A percentile compares a stretch with the other conserved stretches of the same genome.
Conservation (phyloP, 2,113 vertebrate genomes). For the Indicator indicator region DNA sequence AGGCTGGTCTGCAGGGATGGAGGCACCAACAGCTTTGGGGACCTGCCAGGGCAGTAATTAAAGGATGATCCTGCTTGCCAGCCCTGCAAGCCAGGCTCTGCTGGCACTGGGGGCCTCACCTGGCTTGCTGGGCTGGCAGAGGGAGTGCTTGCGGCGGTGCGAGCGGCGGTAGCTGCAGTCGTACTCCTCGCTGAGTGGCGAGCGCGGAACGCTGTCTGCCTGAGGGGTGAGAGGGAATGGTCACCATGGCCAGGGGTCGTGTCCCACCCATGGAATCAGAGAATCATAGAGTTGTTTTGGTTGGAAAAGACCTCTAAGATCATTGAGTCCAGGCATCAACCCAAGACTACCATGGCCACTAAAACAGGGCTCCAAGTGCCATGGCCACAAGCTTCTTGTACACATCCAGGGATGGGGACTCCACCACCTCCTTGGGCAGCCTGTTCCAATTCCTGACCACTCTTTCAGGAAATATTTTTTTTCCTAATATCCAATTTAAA, state of each 20-base stretch:
- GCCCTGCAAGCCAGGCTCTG: neutral
- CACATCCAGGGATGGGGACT: too few relatives aligned
- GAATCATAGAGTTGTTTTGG: neutral
- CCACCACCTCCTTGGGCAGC: too few relatives aligned
- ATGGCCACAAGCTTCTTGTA: too few relatives aligned
- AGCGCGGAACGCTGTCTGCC: conserved; percentile 90
- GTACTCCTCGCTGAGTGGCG: conserved; percentile 84
- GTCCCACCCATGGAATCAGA: neutral
- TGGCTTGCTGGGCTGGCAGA: conserved; percentile 79
- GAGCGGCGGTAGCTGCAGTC: conserved; percentile 80
- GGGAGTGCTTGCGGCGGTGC: conserved; percentile 76
- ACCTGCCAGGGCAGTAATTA: neutral
- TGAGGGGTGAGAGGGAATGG: conserved; percentile 57
- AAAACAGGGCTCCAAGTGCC: too few relatives aligned
- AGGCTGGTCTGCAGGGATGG: neutral
- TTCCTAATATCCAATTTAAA: too few relatives aligned
- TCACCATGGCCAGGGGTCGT: neutral
- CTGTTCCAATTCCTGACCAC: too few relatives aligned
- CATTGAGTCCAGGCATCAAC: too few relatives aligned
- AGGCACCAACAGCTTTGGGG: neutral
- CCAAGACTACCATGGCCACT: too few relatives aligned
- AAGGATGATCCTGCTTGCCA: rapidly evolving
- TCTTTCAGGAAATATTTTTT: too few relatives aligned
- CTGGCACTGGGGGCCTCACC: conserved; percentile 69
- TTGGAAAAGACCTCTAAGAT: too few relatives aligned